Base-by-base conservation (phyloP, 2,888 invertebrate species). In the Pyrochroa serraticornis region DNA sequence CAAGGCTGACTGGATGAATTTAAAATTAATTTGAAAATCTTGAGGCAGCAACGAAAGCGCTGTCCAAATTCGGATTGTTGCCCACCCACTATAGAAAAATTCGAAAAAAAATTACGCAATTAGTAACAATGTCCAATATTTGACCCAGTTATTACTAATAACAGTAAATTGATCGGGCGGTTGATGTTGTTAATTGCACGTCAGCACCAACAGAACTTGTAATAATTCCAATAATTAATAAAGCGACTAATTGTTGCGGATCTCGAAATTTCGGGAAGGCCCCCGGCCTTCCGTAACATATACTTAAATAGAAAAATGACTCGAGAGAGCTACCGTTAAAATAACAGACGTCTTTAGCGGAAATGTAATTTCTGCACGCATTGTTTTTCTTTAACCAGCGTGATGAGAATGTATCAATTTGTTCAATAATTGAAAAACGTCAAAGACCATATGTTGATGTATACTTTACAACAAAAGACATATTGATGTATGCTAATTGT, bases 1-100 rank as follows among this genome's bases (percentile, higher is more conserved):
- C 52, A 52, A 52, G 52, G 52, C 39, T 44, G 52, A 12, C 9
- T 37, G 32, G 43, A 52, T 52, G 45, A 52, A 52, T 52, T 52
- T 52, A 31, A 52, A 44, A 52, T 52, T 52, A 52, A 52, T 49
- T 49, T 14, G 14, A 41, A 33, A 49, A 49, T 14, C 5, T 22
- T 22, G 22, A 22, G 22, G 22, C 22, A 49, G 30, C 6, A n/a
- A 22, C 7, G 6, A 22, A 14, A 14, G 42, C 38, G 13, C n/a
- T 39, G 7, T 32, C 30, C 22, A 22, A 42, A 42, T 42, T 30
- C 8, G 12, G 3, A 38, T 30, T 22, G 22, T 5, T 5, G 42
- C 31, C 22, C 10, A 6, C 31, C 9, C n/a, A 32, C 34, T 44
- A 10, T 32, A 13, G 31, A 33, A 33, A 44, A 44, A 44, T 33